Conservation (phyloP, 2,888 invertebrate genomes). For the Tromatobia lineatoria region DNA sequence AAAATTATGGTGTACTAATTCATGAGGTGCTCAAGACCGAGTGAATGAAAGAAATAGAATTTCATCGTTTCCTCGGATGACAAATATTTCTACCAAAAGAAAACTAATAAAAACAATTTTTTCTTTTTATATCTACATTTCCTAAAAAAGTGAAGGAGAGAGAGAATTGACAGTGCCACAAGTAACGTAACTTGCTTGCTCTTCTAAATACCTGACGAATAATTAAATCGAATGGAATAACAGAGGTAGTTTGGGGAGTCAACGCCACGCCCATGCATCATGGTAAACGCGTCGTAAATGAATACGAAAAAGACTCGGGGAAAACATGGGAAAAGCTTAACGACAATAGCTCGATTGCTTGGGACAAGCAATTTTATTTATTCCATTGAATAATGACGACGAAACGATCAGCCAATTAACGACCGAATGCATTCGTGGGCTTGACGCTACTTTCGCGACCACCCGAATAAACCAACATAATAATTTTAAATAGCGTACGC, state of each 20-base stretch:
- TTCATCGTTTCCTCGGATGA: too few relatives aligned
- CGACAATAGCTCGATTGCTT: not conserved
- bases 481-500: conserved; percentile 1
- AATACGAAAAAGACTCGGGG: not conserved
- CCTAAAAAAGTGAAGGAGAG: too few relatives aligned
- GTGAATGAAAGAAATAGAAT: too few relatives aligned
- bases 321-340: not conserved
- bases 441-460: conserved; percentile 26
- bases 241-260: not conserved
- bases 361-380: too few relatives aligned
- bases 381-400: not conserved
- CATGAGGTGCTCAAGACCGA: too few relatives aligned
- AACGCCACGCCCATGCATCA: conserved; percentile 59
- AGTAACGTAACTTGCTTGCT: too few relatives aligned
- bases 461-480: not conserved
- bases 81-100: too few relatives aligned
- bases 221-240: not conserved
- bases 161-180: too few relatives aligned
- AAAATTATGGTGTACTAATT: too few relatives aligned
- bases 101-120: too few relatives aligned
- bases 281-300: not conserved
- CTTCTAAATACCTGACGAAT: not conserved
- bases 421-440: not conserved
- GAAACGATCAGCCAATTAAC: not conserved
- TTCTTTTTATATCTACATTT: too few relatives aligned